Evolutionary conservation across 2,113 vertebrate genomes (phyloP).

Genomic region (Dipodomys merriami): DNA sequence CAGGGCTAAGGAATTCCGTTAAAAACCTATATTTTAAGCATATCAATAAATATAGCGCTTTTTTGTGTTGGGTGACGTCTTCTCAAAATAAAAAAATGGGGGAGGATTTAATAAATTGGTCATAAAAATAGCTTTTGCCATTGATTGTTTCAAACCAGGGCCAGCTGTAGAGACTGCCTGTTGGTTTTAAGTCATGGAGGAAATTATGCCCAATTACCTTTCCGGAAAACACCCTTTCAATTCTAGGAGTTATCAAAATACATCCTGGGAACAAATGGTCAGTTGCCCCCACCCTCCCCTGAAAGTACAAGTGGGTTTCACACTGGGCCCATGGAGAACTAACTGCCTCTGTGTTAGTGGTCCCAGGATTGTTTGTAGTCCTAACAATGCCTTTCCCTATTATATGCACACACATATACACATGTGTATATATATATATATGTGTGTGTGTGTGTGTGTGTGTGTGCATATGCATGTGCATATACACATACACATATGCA

Average conservation of each 20-base stretch:
- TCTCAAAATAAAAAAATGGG: slow-evolving; percentile 62
- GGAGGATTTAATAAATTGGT: slow-evolving; percentile 53
- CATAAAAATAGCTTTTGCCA: slow-evolving; percentile 48
- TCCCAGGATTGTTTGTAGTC: neutral
- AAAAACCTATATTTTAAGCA: slow-evolving; percentile 82
- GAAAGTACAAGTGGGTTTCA: neutral
- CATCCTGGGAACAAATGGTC: slow-evolving; percentile 58
- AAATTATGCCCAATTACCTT: slow-evolving; percentile 65
- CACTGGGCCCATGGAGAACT: accelerated
- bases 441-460: too few species aligned
- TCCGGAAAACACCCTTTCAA: slow-evolving; percentile 61
- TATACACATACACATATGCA: too few species aligned
- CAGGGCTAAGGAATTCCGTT: slow-evolving; percentile 81
- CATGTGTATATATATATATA: too few species aligned
- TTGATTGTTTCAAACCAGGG: slow-evolving; percentile 13
- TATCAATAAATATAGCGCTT: slow-evolving; percentile 80
- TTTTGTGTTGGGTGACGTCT: slow-evolving; percentile 59
- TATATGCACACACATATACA: too few species aligned
- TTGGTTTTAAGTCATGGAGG: slow-evolving; percentile 42
- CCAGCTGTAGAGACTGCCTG: slow-evolving; percentile 64
- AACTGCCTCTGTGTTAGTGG: accelerated
- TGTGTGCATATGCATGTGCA: too few species aligned
- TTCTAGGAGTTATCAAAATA: slow-evolving; percentile 62
- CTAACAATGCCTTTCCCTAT: neutral
- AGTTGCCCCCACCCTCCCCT: slow-evolving; percentile 40